phyloP scores from a whole-genome alignment of 2,797 vertebrate species.

The Numenius phaeopus region DNA sequence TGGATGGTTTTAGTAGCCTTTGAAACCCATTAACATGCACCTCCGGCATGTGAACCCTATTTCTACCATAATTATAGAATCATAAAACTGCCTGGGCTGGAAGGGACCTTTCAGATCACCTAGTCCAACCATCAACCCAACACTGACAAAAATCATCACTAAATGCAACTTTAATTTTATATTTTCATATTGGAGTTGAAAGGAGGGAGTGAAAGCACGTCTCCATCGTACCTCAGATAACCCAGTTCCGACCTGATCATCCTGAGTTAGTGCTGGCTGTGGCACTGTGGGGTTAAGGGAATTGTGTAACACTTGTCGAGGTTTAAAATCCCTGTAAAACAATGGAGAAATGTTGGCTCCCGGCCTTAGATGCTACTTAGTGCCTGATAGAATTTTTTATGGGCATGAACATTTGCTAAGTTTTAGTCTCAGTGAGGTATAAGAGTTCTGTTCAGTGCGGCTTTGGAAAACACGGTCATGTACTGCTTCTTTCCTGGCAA shows the following conservation, averaged over 20 bases:
- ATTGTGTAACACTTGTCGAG: background rate
- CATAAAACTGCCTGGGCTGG: too few species aligned
- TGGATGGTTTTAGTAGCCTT: background rate
- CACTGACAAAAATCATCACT: background rate
- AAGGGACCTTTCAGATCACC: too few species aligned
- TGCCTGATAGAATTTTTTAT: constrained; percentile 38
- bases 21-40: background rate
- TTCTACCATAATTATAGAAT: background rate
- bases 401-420: constrained; percentile 47
- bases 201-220: background rate
- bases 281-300: background rate
- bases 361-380: constrained; percentile 25
- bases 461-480: constrained; percentile 43
- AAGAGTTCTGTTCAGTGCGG: constrained; percentile 10
- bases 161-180: background rate
- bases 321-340: background rate
- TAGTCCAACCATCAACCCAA: too few species aligned
- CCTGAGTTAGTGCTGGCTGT: background rate
- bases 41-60: background rate
- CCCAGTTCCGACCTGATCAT: background rate
- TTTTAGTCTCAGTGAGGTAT: constrained; percentile 56
- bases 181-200: background rate
- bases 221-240: background rate
- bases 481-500: constrained; percentile 45
- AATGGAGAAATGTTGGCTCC: background rate